These are phyloP conservation scores for Amiota minor DNA, from an alignment of 2,888 invertebrate species.

Conservation along the genomic window DNA sequence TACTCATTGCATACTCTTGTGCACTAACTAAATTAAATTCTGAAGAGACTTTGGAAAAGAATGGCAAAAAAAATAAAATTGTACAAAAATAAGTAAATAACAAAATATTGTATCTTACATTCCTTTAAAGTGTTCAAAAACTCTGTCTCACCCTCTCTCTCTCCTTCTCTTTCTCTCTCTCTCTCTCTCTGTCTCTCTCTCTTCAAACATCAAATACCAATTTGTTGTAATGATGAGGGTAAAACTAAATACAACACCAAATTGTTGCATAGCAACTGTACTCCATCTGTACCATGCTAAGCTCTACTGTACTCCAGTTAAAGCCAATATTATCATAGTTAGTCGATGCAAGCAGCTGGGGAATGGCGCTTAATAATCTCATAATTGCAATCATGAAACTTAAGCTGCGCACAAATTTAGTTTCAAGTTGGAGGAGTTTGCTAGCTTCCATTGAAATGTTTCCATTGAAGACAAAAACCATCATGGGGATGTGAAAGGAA, in stretches of 20 bases:
- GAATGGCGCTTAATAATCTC: conserved; percentile 55
- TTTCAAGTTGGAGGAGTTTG: conserved; percentile 39
- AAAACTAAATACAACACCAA: background rate
- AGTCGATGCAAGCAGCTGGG: background rate
- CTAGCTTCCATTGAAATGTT: conserved; percentile 31
- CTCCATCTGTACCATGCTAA: background rate
- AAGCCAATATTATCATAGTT: background rate
- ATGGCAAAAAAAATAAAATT: no score
- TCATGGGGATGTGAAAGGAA: conserved; percentile 7
- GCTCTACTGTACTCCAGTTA: background rate
- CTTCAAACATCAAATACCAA: background rate
- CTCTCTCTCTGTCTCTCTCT: background rate
- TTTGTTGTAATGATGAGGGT: background rate
- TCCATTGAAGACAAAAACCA: conserved; percentile 1
- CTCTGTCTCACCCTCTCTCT: background rate
- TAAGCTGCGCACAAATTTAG: conserved; percentile 56
- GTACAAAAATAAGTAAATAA: no score
- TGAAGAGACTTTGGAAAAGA: no score
- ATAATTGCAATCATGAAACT: conserved; percentile 56
- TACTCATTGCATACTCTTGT: conserved; percentile 11
- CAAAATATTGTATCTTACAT: no score
- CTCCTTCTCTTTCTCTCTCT: background rate
- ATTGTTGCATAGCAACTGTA: background rate
- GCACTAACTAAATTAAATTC: background rate
- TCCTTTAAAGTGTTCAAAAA: background rate